Evolutionary conservation across 2,797 vertebrate species (phyloP).

Genomic region (Rousettus madagascariensis): DNA sequence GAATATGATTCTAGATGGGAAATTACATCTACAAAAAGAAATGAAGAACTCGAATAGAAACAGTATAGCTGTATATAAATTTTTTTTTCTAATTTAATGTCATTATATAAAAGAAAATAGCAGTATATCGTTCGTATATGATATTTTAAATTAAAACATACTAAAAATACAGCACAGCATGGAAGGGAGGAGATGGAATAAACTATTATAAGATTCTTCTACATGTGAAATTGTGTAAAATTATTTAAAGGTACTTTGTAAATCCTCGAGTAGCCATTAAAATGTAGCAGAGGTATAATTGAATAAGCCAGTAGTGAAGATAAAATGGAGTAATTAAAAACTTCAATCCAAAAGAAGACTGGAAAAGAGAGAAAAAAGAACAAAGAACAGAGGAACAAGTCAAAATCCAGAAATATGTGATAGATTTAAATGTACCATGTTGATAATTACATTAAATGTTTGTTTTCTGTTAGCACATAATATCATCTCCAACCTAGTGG

Average conservation of each 20-base stretch:
- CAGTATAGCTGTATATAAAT: neutral
- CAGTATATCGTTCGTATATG: neutral
- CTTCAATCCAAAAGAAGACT: neutral
- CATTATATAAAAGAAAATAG: neutral
- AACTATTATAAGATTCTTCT: neutral
- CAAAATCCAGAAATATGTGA: neutral
- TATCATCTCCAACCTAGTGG: neutral
- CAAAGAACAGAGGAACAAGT: neutral
- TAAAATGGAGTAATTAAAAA: slow-evolving; percentile 8
- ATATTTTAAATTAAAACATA: neutral
- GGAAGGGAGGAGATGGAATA: neutral
- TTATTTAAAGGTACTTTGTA: neutral
- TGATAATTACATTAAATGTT: slow-evolving; percentile 11
- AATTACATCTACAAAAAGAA: neutral
- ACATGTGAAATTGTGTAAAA: neutral
- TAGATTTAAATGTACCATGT: neutral
- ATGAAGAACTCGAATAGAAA: neutral
- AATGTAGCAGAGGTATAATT: neutral
- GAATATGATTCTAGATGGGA: neutral
- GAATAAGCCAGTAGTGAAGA: neutral
- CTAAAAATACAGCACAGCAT: neutral
- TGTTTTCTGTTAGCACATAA: neutral
- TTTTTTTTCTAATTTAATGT: neutral
- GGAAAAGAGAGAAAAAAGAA: neutral
- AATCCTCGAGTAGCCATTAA: neutral